Base-by-base conservation (phyloP, 1,140 invertebrate species). In the Drosophila virilis region DNA sequence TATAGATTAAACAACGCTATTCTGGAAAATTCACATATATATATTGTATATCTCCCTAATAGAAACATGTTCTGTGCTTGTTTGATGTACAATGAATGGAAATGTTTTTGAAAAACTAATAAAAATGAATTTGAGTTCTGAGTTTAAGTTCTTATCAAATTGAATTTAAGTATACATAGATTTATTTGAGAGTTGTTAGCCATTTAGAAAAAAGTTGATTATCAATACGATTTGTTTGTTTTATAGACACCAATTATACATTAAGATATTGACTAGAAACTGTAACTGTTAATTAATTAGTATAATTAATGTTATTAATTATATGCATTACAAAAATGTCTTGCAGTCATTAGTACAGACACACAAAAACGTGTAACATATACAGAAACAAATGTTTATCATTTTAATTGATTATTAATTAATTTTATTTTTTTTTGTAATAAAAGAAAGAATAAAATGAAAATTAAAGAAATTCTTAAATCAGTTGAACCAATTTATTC, bases 401-500 rank as follows among this genome's bases (percentile, higher is more conserved):
- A 28, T 45, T 42, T 38, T 60, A 35, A 35, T 71, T 66, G 64
- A 77, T 80, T 64, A 70, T 60, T 55, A 22, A 54, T 61, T 42
- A 65, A 65, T 28, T 28, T 28, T 22, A 8, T 43, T 17, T 33
- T 5, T 28, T 28, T 43, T 52, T 28, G n/a, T 33, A 33, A 67
- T 15, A 52, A 71, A 73, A 70, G 37, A 50, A 22, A 22, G 3
- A 50, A 78, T 43, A 48, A 68, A 73, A 64, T 13, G 54, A 77
- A 64, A 74, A 51, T 6, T 78, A 74, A 4, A 58, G 17, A 48
- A 76, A 67, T 67, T 60, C 52, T 74, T 52, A 78, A 89, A 84
- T 74, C 60, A 80, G 66, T 85, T 89, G 42, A 78, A 85, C 82
- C 82, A 85, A 86, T 90, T 88, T 83, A 83, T 90, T 90, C 88